Conservation (phyloP, 2,113 vertebrate species). For the Zosterops lateralis region DNA sequence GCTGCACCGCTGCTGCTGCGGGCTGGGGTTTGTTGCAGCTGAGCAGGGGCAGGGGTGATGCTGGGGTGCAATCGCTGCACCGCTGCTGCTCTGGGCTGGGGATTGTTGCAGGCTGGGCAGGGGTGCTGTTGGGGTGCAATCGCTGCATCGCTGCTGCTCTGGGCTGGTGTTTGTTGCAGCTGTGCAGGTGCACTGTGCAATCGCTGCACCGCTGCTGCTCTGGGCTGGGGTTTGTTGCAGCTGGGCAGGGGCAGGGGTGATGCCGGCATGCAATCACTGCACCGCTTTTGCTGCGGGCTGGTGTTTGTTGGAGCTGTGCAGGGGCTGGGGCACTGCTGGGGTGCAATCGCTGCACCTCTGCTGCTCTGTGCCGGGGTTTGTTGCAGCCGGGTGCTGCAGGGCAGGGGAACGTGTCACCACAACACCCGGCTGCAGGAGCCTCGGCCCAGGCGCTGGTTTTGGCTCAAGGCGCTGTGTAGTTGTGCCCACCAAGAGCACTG, state of each 20-base stretch:
- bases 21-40: background rate
- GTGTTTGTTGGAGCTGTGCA: background rate
- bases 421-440: fast-evolving
- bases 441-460: fast-evolving
- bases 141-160: background rate
- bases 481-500: background rate
- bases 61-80: background rate
- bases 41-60: too few species aligned
- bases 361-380: background rate
- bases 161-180: background rate
- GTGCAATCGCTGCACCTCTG: fast-evolving
- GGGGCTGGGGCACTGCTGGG: too few species aligned
- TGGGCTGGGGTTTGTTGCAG: background rate
- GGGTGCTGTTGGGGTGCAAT: too few species aligned
- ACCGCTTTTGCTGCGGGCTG: background rate
- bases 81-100: background rate
- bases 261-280: fast-evolving
- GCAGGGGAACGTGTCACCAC: fast-evolving
- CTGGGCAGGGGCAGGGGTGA: too few species aligned
- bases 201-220: background rate
- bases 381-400: background rate
- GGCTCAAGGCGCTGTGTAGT: fast-evolving
- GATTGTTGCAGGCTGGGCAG: background rate
- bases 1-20: background rate
- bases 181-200: too few species aligned